Percentiles rank a stretch among this genome's conserved stretches.
These are phyloP conservation scores for Lottia gigantea DNA, from an alignment of 2,888 invertebrate genomes.

Conservation along the genomic window DNA sequence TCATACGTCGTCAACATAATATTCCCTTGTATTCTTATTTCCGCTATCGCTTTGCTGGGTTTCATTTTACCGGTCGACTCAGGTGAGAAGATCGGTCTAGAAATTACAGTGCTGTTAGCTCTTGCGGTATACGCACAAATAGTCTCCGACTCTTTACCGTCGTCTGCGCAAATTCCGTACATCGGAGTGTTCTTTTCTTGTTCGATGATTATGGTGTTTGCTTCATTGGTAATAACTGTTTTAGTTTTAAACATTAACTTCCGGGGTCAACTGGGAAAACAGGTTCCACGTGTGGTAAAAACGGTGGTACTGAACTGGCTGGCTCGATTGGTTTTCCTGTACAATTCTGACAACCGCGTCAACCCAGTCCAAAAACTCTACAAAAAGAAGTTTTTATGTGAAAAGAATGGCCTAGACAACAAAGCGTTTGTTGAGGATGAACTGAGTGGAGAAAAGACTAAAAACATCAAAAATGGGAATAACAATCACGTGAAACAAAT, in stretches of 20 bases:
- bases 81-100: no score
- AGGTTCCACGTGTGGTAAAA: constrained; percentile 13
- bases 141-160: constrained; percentile 18
- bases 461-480: no score
- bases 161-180: no score
- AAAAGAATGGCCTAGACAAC: no score
- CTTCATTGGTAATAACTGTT: not conserved
- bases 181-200: not conserved
- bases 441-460: no score
- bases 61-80: constrained; percentile 22
- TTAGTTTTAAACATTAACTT: not conserved
- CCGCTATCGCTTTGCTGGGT: constrained; percentile 30
- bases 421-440: no score
- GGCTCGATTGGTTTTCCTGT: no score
- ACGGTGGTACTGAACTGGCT: no score
- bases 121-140: constrained; percentile 42
- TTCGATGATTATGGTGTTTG: not conserved
- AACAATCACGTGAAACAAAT: no score
- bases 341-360: no score
- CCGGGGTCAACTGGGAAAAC: not conserved
- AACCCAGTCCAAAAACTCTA: no score
- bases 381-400: no score
- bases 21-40: constrained; percentile 40
- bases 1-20: constrained; percentile 41
- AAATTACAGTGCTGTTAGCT: not conserved